phyloP scores from a whole-genome alignment of 2,888 invertebrate genomes.

The Lordiphosa fenestrarum region DNA sequence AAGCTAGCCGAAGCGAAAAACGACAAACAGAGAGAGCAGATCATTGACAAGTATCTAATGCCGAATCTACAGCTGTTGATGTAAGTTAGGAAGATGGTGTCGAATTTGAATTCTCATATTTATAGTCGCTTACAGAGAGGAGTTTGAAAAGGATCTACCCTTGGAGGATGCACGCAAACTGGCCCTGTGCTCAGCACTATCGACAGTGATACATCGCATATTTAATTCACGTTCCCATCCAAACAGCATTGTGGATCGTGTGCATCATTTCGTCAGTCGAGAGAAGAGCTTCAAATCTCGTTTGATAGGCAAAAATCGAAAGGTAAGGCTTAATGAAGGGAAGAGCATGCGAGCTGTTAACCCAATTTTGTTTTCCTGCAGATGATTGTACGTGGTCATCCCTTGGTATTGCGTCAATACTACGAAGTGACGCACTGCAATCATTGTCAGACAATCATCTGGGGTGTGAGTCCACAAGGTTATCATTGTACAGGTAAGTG shows the following conservation, averaged over 20 bases:
- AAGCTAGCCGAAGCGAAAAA: slow-evolving; percentile 89
- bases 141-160: slow-evolving; percentile 84
- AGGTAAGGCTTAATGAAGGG: slow-evolving; percentile 79
- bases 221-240: slow-evolving; percentile 85
- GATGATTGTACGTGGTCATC: slow-evolving; percentile 93
- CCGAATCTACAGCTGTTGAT: slow-evolving; percentile 87
- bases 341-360: neutral
- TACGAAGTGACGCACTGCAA: slow-evolving; percentile 95
- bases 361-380: slow-evolving; percentile 65
- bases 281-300: slow-evolving; percentile 89
- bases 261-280: slow-evolving; percentile 91
- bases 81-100: slow-evolving; percentile 80
- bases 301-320: slow-evolving; percentile 85
- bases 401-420: slow-evolving; percentile 93
- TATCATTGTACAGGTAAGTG: slow-evolving; percentile 94
- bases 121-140: slow-evolving; percentile 80
- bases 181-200: slow-evolving; percentile 86
- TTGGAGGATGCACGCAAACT: slow-evolving; percentile 85
- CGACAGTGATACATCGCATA: slow-evolving; percentile 89
- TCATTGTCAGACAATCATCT: slow-evolving; percentile 94
- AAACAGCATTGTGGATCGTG: slow-evolving; percentile 85
- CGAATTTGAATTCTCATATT: neutral
- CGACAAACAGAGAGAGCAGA: slow-evolving; percentile 88
- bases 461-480: slow-evolving; percentile 98
- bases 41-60: slow-evolving; percentile 87